Base-by-base conservation (phyloP, 2,113 vertebrate species). In the Gallinago undulata region DNA sequence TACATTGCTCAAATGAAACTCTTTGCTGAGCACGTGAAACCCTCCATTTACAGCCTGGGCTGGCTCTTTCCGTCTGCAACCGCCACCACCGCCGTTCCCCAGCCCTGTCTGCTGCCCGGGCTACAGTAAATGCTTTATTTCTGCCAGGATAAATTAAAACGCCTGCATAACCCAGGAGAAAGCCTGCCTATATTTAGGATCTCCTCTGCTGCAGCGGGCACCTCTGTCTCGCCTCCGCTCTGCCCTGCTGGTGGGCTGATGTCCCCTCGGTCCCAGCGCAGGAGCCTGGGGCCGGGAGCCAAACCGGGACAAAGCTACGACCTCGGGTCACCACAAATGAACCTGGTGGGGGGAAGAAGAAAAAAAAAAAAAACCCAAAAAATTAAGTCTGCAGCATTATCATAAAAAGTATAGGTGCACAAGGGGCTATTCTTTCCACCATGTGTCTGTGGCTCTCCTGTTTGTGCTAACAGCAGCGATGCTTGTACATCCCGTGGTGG, bases 361-460 rank as follows among this genome's bases (percentile, higher is more conserved):
- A 39, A 39, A 39, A 39, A 17, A 17, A 16, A 41, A 4, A 0
- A 9, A 30, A 24, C 14, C 30, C 23, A 0, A 0, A 43, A 66
- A 80, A 12, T 50, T 48, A 76, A 83, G 39, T 84, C 55, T 1
- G 12, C 69, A 84, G 39, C 50, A 30, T 89, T 68, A 84, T 60
- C 8, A 3, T 80, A 53, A 91, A 84, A 93, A 66, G 27, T 59
- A 8, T 19, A 59, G 1, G 7, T 41, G 51, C 87, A 92, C 76
- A 91, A 94, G 77, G 80, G 60, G 59, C 92, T 93, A 2, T 87
- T 96, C 95, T 96, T 73, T 93, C 77, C 0, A 1, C 77, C 68
- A 73, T 2, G 13, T 93, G 84, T 94, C 79, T 35, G 80, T 95
- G 94, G 68, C 75, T 95, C 80, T 95, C 94, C 60, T 83, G 89